A percentile compares a stretch with the other conserved stretches of the same genome.
phyloP scores from a whole-genome alignment of 2,888 invertebrate genomes.

The Saturnia pavonia region DNA sequence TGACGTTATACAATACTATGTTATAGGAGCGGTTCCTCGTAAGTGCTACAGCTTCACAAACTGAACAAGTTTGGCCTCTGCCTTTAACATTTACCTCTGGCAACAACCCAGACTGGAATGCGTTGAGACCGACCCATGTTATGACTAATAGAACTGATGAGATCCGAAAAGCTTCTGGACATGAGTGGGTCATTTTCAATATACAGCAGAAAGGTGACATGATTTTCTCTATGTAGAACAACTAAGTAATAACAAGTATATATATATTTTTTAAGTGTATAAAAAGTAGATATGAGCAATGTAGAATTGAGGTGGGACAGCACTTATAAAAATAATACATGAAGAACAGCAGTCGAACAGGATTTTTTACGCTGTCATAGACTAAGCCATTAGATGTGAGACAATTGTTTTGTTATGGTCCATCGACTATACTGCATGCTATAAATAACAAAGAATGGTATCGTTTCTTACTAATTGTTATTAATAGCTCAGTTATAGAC shows the following conservation, averaged over 20 bases:
- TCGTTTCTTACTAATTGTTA: too few species aligned
- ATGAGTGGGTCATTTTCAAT: constrained; percentile 84
- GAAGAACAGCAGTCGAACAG: too few species aligned
- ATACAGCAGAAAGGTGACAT: constrained; percentile 79
- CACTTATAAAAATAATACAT: too few species aligned
- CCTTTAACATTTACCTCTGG: constrained; percentile 69
- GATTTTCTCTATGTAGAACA: neutral
- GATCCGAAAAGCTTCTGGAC: constrained; percentile 45
- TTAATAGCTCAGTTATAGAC: neutral
- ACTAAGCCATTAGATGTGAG: too few species aligned
- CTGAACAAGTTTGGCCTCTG: constrained; percentile 64
- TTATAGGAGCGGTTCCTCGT: constrained; percentile 68
- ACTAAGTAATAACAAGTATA: neutral
- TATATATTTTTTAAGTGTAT: neutral
- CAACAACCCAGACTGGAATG: constrained; percentile 63
- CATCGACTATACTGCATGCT: too few species aligned
- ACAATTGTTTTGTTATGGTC: too few species aligned
- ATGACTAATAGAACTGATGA: constrained; percentile 45
- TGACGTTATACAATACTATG: constrained; percentile 4
- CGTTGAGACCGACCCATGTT: constrained; percentile 46
- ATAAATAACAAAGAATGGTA: too few species aligned
- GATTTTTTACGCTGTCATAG: too few species aligned
- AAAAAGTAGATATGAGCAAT: neutral
- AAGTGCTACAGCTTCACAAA: constrained; percentile 44
- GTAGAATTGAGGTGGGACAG: neutral